Percentiles rank a stretch among this genome's conserved stretches.
These are phyloP conservation scores for Melolontha melolontha DNA, from an alignment of 2,888 invertebrate genomes.

Conservation along the genomic window DNA sequence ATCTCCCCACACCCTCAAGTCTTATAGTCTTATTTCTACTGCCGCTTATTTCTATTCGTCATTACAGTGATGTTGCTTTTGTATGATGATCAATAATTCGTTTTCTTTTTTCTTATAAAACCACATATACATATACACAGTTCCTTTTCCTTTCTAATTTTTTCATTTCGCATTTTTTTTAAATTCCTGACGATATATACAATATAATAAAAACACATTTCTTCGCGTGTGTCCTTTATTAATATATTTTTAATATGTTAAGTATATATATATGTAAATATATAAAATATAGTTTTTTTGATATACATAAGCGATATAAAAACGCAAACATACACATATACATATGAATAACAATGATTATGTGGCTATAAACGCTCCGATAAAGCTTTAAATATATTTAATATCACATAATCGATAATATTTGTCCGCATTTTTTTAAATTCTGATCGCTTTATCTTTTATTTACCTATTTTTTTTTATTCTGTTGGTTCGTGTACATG, in stretches of 20 bases:
- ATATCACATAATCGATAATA: slow-evolving; percentile 53
- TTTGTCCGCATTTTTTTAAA: slow-evolving; percentile 49
- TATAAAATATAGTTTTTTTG: not conserved
- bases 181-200: not conserved
- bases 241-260: slow-evolving; percentile 1
- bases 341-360: slow-evolving; percentile 30
- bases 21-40: slow-evolving; percentile 62
- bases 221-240: no score
- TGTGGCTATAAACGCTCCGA: slow-evolving; percentile 19
- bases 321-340: not conserved
- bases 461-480: slow-evolving; percentile 45
- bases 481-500: not conserved
- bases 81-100: slow-evolving; percentile 65
- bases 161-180: not conserved
- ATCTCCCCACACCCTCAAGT: slow-evolving; percentile 51
- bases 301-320: slow-evolving; percentile 8
- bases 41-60: slow-evolving; percentile 46
- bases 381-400: slow-evolving; percentile 45
- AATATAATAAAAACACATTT: no score
- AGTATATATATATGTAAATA: slow-evolving; percentile 22
- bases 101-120: not conserved
- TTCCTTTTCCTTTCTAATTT: no score
- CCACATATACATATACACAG: not conserved
- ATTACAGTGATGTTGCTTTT: slow-evolving; percentile 61
- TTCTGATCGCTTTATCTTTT: slow-evolving; percentile 51